Evolutionary conservation across 2,888 invertebrate genomes (phyloP).

Genomic region (Venustoraphidia nigricollis): DNA sequence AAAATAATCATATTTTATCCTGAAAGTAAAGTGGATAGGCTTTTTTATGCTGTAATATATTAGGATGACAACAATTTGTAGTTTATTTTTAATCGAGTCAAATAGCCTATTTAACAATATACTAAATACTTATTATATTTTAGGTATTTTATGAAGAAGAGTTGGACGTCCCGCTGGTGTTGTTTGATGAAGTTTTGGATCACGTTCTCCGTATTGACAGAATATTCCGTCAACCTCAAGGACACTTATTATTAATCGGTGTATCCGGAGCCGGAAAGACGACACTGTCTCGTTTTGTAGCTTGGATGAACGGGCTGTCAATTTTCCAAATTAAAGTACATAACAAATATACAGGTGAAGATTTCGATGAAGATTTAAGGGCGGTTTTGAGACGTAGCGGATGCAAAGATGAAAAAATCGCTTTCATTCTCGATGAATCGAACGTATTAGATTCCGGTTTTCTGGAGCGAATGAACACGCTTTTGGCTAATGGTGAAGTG

Average conservation of each 20-base stretch:
- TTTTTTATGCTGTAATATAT: too few relatives aligned
- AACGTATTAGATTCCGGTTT: constrained; percentile 98
- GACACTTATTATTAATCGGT: constrained; percentile 92
- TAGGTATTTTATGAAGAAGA: constrained; percentile 98
- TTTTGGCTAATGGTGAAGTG: constrained; percentile 97
- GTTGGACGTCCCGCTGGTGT: constrained; percentile 90
- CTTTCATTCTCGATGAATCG: constrained; percentile 97
- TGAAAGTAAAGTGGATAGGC: too few relatives aligned
- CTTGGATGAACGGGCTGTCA: constrained; percentile 99
- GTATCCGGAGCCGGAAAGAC: constrained; percentile 99
- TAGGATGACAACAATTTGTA: too few relatives aligned
- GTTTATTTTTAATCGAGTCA: too few relatives aligned
- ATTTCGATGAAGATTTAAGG: constrained; percentile 97
- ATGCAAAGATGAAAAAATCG: constrained; percentile 95
- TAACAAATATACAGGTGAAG: constrained; percentile 96
- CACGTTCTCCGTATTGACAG: constrained; percentile 97
- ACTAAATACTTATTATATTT: constrained; percentile 1
- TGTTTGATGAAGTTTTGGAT: constrained; percentile 99
- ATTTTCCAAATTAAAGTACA: constrained; percentile 99
- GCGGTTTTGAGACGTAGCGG: constrained; percentile 73
- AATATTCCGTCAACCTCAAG: constrained; percentile 98
- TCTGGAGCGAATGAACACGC: constrained; percentile 96
- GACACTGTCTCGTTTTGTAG: constrained; percentile 95
- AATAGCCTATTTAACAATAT: too few relatives aligned
- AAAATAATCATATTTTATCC: too few relatives aligned